These are phyloP conservation scores for Ornithoptera priamus DNA, from an alignment of 2,888 invertebrate species.

Conservation along the genomic window DNA sequence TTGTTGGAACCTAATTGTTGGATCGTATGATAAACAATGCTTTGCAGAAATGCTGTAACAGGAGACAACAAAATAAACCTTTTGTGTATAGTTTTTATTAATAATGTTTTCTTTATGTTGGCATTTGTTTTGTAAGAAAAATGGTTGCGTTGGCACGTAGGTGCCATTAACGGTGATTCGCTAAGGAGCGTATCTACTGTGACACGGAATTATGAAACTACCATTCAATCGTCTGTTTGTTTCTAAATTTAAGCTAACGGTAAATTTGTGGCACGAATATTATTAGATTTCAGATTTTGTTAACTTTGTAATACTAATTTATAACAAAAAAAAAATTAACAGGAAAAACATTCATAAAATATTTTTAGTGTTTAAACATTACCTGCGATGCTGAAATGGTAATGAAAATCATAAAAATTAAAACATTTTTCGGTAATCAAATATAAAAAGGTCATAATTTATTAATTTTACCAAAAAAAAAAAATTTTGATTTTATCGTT, in stretches of 20 bases:
- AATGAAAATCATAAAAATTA: too few species aligned
- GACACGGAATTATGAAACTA: slow-evolving; percentile 14
- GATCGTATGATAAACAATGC: background rate
- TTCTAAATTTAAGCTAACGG: background rate
- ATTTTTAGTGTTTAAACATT: background rate
- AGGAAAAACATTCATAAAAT: background rate
- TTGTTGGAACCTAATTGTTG: background rate
- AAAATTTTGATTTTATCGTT: too few species aligned
- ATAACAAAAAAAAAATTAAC: too few species aligned
- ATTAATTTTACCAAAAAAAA: too few species aligned
- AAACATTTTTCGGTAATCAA: too few species aligned
- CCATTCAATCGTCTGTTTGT: background rate
- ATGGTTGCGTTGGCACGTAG: slow-evolving; percentile 25
- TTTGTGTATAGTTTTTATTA: slow-evolving; percentile 8
- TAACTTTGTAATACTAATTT: too few species aligned
- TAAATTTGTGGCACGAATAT: background rate
- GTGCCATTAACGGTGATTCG: slow-evolving; percentile 23
- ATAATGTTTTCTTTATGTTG: slow-evolving; percentile 17
- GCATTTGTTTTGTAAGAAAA: slow-evolving; percentile 14
- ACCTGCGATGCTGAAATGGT: too few species aligned
- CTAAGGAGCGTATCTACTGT: slow-evolving; percentile 5
- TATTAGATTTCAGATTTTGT: background rate
- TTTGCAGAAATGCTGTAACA: background rate
- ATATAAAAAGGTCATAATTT: too few species aligned
- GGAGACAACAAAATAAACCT: slow-evolving; percentile 9